Evolutionary conservation across 2,113 vertebrate genomes (phyloP).

Genomic region (Plestiodon gilberti): DNA sequence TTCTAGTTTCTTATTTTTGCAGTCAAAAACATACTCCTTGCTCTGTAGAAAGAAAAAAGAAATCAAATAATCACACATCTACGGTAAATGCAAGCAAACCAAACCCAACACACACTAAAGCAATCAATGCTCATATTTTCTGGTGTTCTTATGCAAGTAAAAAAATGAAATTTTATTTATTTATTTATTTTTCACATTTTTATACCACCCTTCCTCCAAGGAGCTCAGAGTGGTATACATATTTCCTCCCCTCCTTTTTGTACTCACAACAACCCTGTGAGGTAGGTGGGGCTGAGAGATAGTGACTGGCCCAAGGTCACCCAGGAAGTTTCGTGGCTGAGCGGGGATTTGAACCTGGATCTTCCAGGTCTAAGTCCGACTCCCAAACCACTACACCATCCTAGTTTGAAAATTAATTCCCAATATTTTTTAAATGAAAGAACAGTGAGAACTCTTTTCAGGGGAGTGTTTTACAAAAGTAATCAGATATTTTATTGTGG

Average conservation of each 20-base stretch:
- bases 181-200: too few relatives aligned
- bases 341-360: too few relatives aligned
- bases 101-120: neutral
- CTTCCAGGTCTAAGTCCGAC: too few relatives aligned
- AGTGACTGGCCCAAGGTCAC: too few relatives aligned
- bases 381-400: too few relatives aligned
- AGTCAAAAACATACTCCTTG: constrained; percentile 74
- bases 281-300: too few relatives aligned
- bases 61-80: constrained; percentile 33
- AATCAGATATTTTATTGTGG: neutral
- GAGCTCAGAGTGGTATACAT: too few relatives aligned
- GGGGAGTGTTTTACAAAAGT: neutral
- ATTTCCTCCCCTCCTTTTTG: too few relatives aligned
- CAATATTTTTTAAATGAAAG: neutral
- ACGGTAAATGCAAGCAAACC: neutral
- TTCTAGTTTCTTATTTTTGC: constrained; percentile 71
- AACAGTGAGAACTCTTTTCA: neutral
- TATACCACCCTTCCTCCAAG: too few relatives aligned
- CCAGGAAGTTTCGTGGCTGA: too few relatives aligned
- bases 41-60: constrained; percentile 71
- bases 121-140: neutral
- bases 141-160: neutral
- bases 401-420: neutral
- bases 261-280: too few relatives aligned
- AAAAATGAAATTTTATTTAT: neutral